A percentile compares a stretch with the other conserved stretches of the same genome.
Conservation (phyloP, 2,113 vertebrate species). For the Gallinago jamesoni region DNA sequence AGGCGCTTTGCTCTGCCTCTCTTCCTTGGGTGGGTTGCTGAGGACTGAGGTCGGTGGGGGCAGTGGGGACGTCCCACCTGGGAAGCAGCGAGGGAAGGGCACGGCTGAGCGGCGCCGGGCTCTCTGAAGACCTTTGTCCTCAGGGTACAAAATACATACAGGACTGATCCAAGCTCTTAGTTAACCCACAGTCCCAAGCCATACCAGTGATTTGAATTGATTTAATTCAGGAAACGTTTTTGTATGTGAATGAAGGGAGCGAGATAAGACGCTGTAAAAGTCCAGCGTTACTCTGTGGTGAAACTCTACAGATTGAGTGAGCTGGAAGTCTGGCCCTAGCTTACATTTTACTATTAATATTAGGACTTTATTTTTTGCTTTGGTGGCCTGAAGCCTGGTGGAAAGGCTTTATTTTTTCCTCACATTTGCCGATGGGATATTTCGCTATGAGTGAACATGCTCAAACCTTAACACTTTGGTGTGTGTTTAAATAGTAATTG, state of each 20-base stretch:
- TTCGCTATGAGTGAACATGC: background rate
- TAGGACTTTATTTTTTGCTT: background rate
- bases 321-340: background rate
- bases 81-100: background rate
- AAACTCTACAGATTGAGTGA: background rate
- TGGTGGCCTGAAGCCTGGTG: background rate
- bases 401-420: background rate
- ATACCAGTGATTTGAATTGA: background rate
- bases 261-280: background rate
- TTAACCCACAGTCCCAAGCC: background rate
- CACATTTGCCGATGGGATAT: background rate
- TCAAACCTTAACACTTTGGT: background rate
- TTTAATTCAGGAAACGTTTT: background rate
- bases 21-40: fast-evolving
- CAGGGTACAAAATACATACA: background rate
- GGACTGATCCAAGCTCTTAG: background rate
- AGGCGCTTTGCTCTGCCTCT: background rate
- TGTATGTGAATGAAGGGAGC: background rate
- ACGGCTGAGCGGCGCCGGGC: fast-evolving
- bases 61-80: background rate
- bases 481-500: slow-evolving; percentile 7
- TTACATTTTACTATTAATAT: background rate
- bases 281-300: background rate
- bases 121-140: background rate
- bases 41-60: fast-evolving